These are phyloP conservation scores for Calosoma granatense DNA, from an alignment of 1,140 invertebrate species.

Conservation along the genomic window DNA sequence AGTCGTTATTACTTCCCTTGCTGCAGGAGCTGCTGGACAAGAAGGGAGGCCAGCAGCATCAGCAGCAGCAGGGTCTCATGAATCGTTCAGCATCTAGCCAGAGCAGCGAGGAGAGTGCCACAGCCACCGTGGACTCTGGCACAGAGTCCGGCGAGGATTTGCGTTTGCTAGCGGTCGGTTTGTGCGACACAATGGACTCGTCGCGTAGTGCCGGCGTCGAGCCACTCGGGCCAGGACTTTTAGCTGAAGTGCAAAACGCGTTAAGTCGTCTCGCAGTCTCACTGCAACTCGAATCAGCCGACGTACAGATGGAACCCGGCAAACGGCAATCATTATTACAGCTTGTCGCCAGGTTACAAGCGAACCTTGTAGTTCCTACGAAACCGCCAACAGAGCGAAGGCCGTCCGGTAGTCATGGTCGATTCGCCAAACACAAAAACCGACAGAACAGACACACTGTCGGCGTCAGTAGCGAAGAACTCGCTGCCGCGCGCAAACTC, in stretches of 20 bases:
- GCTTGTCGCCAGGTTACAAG: conserved; percentile 63
- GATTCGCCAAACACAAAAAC: conserved; percentile 35
- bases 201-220: not conserved
- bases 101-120: conserved; percentile 14
- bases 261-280: conserved; percentile 61
- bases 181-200: conserved; percentile 25
- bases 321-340: conserved; percentile 55
- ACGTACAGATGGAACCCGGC: conserved; percentile 35
- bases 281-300: conserved; percentile 45
- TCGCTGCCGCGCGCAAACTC: conserved; percentile 61
- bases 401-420: conserved; percentile 21
- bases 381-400: conserved; percentile 21
- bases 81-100: conserved; percentile 24
- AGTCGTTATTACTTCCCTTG: conserved; percentile 48
- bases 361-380: conserved; percentile 40
- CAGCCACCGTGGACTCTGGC: conserved; percentile 43
- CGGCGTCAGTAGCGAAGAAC: conserved; percentile 66
- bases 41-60: conserved; percentile 7
- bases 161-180: conserved; percentile 32
- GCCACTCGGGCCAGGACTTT: conserved; percentile 38
- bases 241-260: conserved; percentile 69
- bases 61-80: conserved; percentile 21
- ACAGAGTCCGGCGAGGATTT: conserved; percentile 58
- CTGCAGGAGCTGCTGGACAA: conserved; percentile 44
- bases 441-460: conserved; percentile 62